These are phyloP conservation scores for Latrodectus hesperus DNA, from an alignment of 2,888 invertebrate genomes.

Conservation along the genomic window DNA sequence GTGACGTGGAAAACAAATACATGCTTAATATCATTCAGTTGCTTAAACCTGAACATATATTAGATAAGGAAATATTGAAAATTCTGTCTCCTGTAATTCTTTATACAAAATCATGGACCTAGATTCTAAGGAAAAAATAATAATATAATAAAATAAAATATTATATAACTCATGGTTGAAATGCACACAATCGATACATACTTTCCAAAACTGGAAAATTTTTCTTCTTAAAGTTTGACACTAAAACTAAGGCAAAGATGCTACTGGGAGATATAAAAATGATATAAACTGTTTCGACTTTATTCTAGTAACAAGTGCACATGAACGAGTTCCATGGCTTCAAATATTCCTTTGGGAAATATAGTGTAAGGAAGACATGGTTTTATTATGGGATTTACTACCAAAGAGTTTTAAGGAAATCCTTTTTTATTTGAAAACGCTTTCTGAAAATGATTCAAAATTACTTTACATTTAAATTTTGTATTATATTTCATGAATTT, in stretches of 20 bases:
- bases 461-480: no score
- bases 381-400: conserved; percentile 32
- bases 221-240: conserved; percentile 36
- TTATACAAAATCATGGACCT: conserved; percentile 32
- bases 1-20: conserved; percentile 32
- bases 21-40: conserved; percentile 34
- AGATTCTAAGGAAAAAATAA: no score
- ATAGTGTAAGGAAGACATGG: conserved; percentile 2
- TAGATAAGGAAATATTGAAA: conserved; percentile 31
- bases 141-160: conserved; percentile 20
- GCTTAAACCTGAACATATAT: neutral
- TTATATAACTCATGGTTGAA: conserved; percentile 43
- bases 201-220: conserved; percentile 20
- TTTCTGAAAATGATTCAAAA: no score
- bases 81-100: conserved; percentile 40
- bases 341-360: conserved; percentile 54
- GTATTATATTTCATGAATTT: no score
- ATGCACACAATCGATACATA: conserved; percentile 35
- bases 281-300: conserved; percentile 48
- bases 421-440: neutral
- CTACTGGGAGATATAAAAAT: conserved; percentile 53
- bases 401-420: neutral
- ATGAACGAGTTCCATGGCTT: conserved; percentile 20
- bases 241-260: conserved; percentile 46
- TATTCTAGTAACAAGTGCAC: conserved; percentile 15